Percentiles rank a stretch among this genome's conserved stretches.
Conservation (phyloP, 2,113 vertebrate genomes). For the Ochotona curzoniae region DNA sequence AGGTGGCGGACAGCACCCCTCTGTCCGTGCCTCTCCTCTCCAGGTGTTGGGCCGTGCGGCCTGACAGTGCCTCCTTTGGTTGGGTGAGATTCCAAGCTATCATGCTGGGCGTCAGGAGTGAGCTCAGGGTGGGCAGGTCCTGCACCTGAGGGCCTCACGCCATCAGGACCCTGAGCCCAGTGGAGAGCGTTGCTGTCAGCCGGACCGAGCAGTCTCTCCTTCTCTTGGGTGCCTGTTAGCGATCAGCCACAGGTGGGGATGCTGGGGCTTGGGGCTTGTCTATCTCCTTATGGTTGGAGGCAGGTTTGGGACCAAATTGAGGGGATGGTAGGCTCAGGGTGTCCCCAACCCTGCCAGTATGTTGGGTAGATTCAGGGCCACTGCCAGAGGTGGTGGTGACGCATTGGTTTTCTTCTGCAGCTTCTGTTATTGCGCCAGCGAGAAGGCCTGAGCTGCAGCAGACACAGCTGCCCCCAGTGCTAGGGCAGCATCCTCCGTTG, state of each 20-base stretch:
- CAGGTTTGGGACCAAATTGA: background rate
- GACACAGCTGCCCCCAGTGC: conserved; percentile 87
- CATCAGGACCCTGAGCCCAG: too few relatives aligned
- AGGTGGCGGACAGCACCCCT: fast-evolving
- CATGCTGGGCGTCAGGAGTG: too few relatives aligned
- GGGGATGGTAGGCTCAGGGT: too few relatives aligned
- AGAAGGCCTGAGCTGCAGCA: conserved; percentile 78
- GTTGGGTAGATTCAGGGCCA: conserved; percentile 55
- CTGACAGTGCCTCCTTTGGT: too few relatives aligned
- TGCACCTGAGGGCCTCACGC: too few relatives aligned
- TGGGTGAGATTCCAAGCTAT: too few relatives aligned
- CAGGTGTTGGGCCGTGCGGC: background rate
- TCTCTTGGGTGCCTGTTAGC: too few relatives aligned
- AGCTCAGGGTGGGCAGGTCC: too few relatives aligned
- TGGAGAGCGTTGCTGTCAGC: too few relatives aligned
- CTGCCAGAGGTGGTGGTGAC: conserved; percentile 89
- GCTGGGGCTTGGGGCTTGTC: background rate
- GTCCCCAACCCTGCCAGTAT: fast-evolving
- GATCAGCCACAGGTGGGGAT: background rate
- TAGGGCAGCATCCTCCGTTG: conserved; percentile 89
- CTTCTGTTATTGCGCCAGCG: conserved; percentile 51
- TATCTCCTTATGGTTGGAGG: background rate
- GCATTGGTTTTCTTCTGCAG: conserved; percentile 53
- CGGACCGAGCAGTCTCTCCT: too few relatives aligned
- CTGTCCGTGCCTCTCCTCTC: background rate